Base-by-base conservation (phyloP, 2,888 invertebrate genomes). In the Labia minor region DNA sequence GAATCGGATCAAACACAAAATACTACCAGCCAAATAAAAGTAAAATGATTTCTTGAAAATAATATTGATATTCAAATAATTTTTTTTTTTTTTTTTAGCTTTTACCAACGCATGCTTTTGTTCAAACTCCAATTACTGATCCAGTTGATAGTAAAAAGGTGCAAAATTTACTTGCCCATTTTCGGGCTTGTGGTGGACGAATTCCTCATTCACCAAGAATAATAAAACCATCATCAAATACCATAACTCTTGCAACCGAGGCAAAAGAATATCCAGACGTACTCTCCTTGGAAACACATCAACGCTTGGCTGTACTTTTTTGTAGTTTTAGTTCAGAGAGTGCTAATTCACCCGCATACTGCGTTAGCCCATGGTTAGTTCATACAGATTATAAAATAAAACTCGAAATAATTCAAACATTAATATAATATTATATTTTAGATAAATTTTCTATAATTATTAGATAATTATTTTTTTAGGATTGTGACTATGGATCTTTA, bases 401-500 rank as follows among this genome's bases (percentile, higher is more conserved):
- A 11, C 21, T 49, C 14, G n/a, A n/a, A n/a, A n/a, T n/a, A n/a
- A n/a, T n/a, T n/a, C n/a, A n/a, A n/a, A n/a, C n/a, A n/a, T n/a
- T n/a, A n/a, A n/a, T n/a, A n/a, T n/a, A n/a, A n/a, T 63, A 20
- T n/a, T 64, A 66, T 63, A 49, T 61, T 65, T 61, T 61, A 37
- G 67, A 67, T n/a, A 65, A 21, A 66, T 68, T 26, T 49, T 61
- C 33, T 21, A 16, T 37, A 63, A 21, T 61, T 18, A 21, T 21
- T 37, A 49, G 61, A 16, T 66, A 21, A 62, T 64, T 68, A 69
- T 65, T 70, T 69, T 74, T 75, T 20, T 72, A 89, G 89, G 88
- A 85, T 92, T 66, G 89, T 93, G 0, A 86, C 86, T 67, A 98
- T 99, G 95, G 90, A 93, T 74, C 91, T 95, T 80, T 99, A 99